Evolutionary conservation across 2,797 vertebrate genomes (phyloP).

Genomic region (Hybognathus amarus): DNA sequence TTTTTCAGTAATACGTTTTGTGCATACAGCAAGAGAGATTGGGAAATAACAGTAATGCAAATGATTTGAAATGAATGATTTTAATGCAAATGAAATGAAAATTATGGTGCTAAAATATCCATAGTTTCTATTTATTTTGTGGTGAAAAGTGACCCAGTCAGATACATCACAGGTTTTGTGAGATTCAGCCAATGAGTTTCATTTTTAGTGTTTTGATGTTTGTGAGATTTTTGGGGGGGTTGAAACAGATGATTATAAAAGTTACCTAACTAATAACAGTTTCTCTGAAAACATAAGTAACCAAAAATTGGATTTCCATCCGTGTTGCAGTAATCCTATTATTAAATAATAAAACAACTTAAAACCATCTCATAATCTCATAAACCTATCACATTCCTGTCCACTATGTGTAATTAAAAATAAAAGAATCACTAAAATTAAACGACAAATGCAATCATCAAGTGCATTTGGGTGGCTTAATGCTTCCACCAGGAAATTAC

Average conservation of each 20-base stretch:
- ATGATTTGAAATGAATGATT: background rate
- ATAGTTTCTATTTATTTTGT: background rate
- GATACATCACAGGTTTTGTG: background rate
- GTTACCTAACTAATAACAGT: slow-evolving; percentile 5
- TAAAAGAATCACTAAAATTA: slow-evolving; percentile 17
- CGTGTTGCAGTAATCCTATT: slow-evolving; percentile 26
- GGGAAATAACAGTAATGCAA: background rate
- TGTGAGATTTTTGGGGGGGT: background rate
- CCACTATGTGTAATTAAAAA: slow-evolving; percentile 33
- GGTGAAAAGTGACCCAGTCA: background rate
- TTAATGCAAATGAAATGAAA: background rate
- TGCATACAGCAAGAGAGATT: background rate
- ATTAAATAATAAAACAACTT: slow-evolving; percentile 26
- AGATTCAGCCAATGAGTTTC: background rate
- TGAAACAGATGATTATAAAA: background rate
- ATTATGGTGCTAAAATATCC: background rate
- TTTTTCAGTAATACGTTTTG: background rate
- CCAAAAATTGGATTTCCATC: slow-evolving; percentile 26
- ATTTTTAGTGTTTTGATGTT: background rate
- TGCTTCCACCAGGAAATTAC: background rate
- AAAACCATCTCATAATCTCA: slow-evolving; percentile 39
- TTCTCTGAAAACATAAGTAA: background rate
- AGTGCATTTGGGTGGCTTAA: background rate
- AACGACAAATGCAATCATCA: background rate
- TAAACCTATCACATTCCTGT: slow-evolving; percentile 15